Conservation (phyloP, 2,888 invertebrate genomes). For the Brachyptera putata region DNA sequence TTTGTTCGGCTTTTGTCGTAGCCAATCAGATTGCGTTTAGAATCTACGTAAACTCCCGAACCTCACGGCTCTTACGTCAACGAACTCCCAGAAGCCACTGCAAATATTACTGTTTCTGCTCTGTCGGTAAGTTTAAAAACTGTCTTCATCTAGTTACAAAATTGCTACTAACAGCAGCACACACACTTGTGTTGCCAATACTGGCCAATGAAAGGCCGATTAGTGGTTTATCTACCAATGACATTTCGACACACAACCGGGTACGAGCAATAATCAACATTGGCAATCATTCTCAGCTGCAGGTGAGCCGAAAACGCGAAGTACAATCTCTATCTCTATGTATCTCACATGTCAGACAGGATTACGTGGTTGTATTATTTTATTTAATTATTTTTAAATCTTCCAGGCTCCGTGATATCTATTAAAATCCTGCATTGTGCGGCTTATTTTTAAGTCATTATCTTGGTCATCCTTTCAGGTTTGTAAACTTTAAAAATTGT, state of each 20-base stretch:
- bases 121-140: too few relatives aligned
- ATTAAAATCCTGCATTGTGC: too few relatives aligned
- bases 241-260: constrained; percentile 27
- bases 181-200: too few relatives aligned
- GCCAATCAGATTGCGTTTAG: constrained; percentile 48
- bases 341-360: constrained; percentile 8
- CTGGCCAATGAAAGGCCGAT: constrained; percentile 21
- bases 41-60: constrained; percentile 49
- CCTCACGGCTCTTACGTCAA: constrained; percentile 38
- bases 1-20: constrained; percentile 64
- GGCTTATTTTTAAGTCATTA: neutral
- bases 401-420: too few relatives aligned
- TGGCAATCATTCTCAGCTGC: neutral
- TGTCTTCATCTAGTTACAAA: too few relatives aligned
- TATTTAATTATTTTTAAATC: neutral
- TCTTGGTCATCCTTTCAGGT: constrained; percentile 1
- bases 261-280: constrained; percentile 12
- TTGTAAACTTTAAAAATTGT: neutral
- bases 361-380: constrained; percentile 6
- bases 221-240: constrained; percentile 24
- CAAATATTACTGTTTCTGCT: too few relatives aligned
- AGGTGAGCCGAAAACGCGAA: too few relatives aligned
- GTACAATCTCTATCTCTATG: too few relatives aligned
- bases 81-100: too few relatives aligned
- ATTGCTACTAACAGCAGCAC: too few relatives aligned